Evolutionary conservation across 2,797 vertebrate genomes (phyloP), one percentile per base, ranked within the genome.

Genomic region (Schizothorax lantsangensis): DNA sequence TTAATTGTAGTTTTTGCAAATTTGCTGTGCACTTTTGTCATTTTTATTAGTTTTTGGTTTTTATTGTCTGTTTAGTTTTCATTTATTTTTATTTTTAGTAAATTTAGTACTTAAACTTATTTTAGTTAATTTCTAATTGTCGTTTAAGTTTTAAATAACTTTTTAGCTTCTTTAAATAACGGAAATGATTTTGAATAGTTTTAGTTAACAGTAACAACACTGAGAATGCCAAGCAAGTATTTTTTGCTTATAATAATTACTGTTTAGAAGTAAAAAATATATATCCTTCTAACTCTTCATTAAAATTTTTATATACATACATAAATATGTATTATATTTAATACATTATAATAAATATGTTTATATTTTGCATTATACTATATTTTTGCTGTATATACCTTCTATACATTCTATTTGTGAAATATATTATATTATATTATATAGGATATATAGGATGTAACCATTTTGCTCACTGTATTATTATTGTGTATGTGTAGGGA

Each of bases 401-500:
- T 49, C 47, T 15, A 49, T 10, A 11, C 43, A 10, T 11, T 45
- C 43, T 45, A 3, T 45, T 45, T 49, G 14, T 49, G 14, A 49
- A 43, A 9, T 43, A 45, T 49, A 57, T 23, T 57, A 23, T 43
- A n/a, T n/a, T n/a, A n/a, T 59, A 23, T n/a, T 59, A 19, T 19
- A 9, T 40, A 40, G 38, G 38, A 45, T 45, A 11, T 45, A 64
- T 64, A 14, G 59, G n/a, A 26, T 3, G 26, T 15, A 36, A 36
- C 3, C 3, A 17, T 68, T 68, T 75, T 33, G 11, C n/a, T 59
- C 7, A 8, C 33, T 40, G 43, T 33, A 26, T 73, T 49, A n/a
- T n/a, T n/a, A n/a, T 43, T 69, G 49, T 23, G 2, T 80, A 40
- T 78, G 8, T 93, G 19, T 91, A 99, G 98, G 98, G 78, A 97